Percentiles rank a stretch among this genome's conserved stretches.
These are phyloP conservation scores for Petrolisthes cinctipes DNA, from an alignment of 2,888 invertebrate genomes.

Conservation along the genomic window DNA sequence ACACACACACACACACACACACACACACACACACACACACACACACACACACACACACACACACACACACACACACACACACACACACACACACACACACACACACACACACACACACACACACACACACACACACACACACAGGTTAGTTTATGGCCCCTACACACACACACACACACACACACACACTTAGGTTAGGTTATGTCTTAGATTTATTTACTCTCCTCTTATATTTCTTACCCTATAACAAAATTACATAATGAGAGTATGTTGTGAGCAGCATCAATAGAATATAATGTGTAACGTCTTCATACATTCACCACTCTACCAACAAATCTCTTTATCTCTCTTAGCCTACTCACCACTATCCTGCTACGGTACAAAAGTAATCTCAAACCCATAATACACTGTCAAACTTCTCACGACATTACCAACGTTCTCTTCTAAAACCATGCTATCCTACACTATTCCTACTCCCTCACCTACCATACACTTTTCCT, in stretches of 20 bases:
- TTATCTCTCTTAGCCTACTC: background rate
- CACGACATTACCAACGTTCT: too few relatives aligned
- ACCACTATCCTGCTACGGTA: too few relatives aligned
- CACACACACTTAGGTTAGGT: background rate
- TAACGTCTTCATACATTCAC: background rate
- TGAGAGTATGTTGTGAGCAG: too few relatives aligned
- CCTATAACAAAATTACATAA: background rate
- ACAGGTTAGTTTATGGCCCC: background rate
- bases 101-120: background rate
- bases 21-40: background rate
- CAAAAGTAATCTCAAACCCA: too few relatives aligned
- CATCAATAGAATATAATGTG: too few relatives aligned
- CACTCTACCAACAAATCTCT: background rate
- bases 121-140: background rate
- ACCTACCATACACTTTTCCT: too few relatives aligned
- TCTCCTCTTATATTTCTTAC: background rate
- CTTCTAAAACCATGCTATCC: too few relatives aligned
- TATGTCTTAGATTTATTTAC: background rate
- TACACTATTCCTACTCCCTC: too few relatives aligned
- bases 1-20: background rate
- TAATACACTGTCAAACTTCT: too few relatives aligned
- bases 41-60: background rate
- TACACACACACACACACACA: constrained; percentile 1
- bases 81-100: constrained; percentile 4
- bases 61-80: background rate